These are phyloP conservation scores for Adelosebastes latens DNA, from an alignment of 2,797 vertebrate species.

Conservation along the genomic window DNA sequence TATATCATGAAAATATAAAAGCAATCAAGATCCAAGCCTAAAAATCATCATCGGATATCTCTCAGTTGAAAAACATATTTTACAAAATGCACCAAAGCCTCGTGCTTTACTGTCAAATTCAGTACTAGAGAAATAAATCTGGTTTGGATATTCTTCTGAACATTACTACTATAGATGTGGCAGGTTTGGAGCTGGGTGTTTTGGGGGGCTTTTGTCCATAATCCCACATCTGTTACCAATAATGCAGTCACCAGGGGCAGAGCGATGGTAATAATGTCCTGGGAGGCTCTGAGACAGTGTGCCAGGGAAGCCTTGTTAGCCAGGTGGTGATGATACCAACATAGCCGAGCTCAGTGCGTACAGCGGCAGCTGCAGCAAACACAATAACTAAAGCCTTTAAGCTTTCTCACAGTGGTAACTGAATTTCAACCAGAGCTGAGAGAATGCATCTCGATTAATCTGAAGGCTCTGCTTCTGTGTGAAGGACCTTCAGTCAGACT, in stretches of 20 bases:
- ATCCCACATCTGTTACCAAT: conserved; percentile 47
- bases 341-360: conserved; percentile 11
- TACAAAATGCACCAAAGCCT: neutral
- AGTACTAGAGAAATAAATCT: neutral
- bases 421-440: conserved; percentile 38
- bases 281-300: conserved; percentile 21
- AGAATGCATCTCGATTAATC: conserved; percentile 27
- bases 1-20: neutral
- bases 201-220: conserved; percentile 22
- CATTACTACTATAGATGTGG: neutral
- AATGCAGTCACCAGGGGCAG: conserved; percentile 32
- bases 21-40: neutral
- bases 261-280: conserved; percentile 31
- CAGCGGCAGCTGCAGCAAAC: conserved; percentile 68
- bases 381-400: conserved; percentile 56
- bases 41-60: neutral
- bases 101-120: neutral
- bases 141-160: neutral
- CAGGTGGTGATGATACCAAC: conserved; percentile 56
- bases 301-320: conserved; percentile 49
- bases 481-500: conserved; percentile 2
- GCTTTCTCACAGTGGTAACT: conserved; percentile 41
- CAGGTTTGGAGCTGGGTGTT: neutral
- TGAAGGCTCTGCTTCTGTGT: neutral
- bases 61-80: neutral